phyloP scores from a whole-genome alignment of 1,140 invertebrate genomes.

The Diachasmimorpha longicaudata region DNA sequence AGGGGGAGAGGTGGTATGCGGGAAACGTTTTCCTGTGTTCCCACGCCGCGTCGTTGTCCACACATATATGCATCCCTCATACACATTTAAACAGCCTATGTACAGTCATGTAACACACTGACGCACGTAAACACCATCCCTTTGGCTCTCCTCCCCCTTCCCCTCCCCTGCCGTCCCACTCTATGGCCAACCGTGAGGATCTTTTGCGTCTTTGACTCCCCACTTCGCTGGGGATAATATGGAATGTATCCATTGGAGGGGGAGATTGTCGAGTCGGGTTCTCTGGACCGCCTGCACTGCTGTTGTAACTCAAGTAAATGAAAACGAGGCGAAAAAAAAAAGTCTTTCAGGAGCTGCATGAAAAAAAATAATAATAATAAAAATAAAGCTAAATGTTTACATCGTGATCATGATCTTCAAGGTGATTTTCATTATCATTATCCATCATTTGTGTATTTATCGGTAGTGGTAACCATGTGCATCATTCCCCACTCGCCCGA shows the following conservation, averaged over 20 bases:
- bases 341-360: neutral
- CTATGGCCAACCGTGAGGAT: constrained; percentile 9
- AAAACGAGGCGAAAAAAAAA: constrained; percentile 19
- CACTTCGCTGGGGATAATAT: constrained; percentile 28
- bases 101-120: neutral
- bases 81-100: neutral
- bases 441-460: neutral
- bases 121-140: neutral
- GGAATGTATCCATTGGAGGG: constrained; percentile 5
- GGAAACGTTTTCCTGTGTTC: constrained; percentile 61
- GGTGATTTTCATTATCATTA: too few species aligned
- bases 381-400: neutral
- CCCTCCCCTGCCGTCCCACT: too few species aligned
- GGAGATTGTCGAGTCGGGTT: constrained; percentile 24
- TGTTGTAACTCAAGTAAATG: constrained; percentile 30
- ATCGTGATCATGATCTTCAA: too few species aligned
- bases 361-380: too few species aligned
- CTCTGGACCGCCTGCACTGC: constrained; percentile 52
- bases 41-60: constrained; percentile 47
- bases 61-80: constrained; percentile 31
- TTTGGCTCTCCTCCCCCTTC: too few species aligned
- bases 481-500: neutral
- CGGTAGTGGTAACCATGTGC: neutral
- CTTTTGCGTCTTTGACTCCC: constrained; percentile 33
- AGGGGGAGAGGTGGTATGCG: constrained; percentile 50